Conservation (phyloP, 2,113 vertebrate genomes). For the Alectura lathami region DNA sequence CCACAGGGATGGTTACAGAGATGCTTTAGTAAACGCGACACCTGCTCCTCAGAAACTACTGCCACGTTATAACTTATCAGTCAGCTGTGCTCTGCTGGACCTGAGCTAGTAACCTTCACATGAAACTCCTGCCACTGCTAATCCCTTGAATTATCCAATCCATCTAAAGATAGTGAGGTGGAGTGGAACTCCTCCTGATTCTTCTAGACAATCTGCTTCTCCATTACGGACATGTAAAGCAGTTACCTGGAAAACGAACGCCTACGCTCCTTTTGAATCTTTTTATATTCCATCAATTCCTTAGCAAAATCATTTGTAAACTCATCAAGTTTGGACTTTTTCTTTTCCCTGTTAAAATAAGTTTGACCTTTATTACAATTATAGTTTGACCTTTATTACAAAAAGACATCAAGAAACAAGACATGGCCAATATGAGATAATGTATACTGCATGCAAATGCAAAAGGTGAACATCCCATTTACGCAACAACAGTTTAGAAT, state of each 20-base stretch:
- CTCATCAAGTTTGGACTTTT: conserved; percentile 97
- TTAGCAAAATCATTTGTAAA: conserved; percentile 99
- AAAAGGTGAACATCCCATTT: conserved; percentile 75
- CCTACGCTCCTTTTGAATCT: conserved; percentile 94
- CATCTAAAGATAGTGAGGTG: conserved; percentile 34
- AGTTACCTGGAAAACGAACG: conserved; percentile 95
- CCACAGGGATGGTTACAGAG: not conserved
- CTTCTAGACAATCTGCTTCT: conserved; percentile 73
- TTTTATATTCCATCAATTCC: conserved; percentile 98
- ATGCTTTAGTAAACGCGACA: not conserved
- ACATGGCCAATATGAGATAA: conserved; percentile 65
- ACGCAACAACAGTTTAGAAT: conserved; percentile 70
- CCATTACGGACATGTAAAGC: conserved; percentile 79
- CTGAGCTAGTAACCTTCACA: conserved; percentile 4
- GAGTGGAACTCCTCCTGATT: conserved; percentile 48
- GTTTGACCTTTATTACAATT: conserved; percentile 68
- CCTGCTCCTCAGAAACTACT: not conserved
- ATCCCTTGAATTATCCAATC: conserved; percentile 69
- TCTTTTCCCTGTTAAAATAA: conserved; percentile 90
- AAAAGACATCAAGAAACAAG: conserved; percentile 68
- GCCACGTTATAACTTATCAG: not conserved
- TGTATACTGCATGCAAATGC: conserved; percentile 74
- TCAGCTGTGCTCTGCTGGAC: conserved; percentile 22
- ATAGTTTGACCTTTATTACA: conserved; percentile 63
- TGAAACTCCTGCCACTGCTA: conserved; percentile 56